These are phyloP conservation scores for Syritta pipiens DNA, from an alignment of 2,888 invertebrate species.

Conservation along the genomic window DNA sequence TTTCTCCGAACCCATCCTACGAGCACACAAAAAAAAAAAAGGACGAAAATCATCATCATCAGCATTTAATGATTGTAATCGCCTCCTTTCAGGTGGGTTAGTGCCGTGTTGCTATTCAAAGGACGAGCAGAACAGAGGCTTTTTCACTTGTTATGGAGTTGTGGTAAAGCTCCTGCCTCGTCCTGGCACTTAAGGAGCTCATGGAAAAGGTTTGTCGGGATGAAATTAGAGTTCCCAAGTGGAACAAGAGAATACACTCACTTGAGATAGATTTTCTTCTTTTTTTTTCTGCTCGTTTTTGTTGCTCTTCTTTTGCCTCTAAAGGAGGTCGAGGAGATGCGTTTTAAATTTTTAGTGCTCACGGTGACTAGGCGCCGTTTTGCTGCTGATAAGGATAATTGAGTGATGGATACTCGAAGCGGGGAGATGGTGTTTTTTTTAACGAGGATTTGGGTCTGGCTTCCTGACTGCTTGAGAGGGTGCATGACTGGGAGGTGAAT, in stretches of 20 bases:
- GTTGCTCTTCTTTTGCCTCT: too few species aligned
- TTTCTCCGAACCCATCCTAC: constrained; percentile 8
- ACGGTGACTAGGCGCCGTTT: constrained; percentile 9
- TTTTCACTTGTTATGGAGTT: not conserved
- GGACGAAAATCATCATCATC: constrained; percentile 34
- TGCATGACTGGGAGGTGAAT: too few species aligned
- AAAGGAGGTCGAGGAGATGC: constrained; percentile 14
- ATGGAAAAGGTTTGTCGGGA: constrained; percentile 1
- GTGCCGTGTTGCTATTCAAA: not conserved
- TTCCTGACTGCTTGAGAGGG: too few species aligned
- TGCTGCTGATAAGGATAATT: not conserved
- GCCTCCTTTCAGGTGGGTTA: constrained; percentile 3
- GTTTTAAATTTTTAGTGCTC: constrained; percentile 21
- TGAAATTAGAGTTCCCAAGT: constrained; percentile 27
- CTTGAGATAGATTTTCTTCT: not conserved
- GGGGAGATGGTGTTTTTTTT: too few species aligned
- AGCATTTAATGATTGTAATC: constrained; percentile 46
- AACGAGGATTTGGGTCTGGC: too few species aligned
- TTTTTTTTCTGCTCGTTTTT: not conserved
- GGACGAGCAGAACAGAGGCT: not conserved
- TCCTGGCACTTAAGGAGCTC: constrained; percentile 21
- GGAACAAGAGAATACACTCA: constrained; percentile 24
- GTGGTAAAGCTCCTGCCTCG: not conserved
- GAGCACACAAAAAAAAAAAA: not conserved
- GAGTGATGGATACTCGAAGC: too few species aligned